Evolutionary conservation across 2,797 vertebrate species (phyloP).

Genomic region (Gobio occitaniae): DNA sequence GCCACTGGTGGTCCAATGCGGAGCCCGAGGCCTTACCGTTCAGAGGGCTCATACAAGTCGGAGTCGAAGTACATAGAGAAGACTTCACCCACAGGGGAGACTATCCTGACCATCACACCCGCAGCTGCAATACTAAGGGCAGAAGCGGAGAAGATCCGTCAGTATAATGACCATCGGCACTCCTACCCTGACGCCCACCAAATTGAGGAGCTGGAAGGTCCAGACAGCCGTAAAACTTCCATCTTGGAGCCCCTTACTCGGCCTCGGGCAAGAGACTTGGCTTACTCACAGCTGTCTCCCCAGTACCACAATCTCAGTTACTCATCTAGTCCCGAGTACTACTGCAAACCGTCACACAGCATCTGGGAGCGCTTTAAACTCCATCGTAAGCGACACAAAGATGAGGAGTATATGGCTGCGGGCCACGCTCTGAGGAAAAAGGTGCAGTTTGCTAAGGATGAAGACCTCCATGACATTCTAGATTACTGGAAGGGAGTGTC

Average conservation of each 20-base stretch:
- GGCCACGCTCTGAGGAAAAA: constrained; percentile 97
- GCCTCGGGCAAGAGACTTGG: constrained; percentile 92
- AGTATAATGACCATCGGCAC: constrained; percentile 94
- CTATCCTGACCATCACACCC: constrained; percentile 94
- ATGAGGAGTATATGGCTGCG: constrained; percentile 96
- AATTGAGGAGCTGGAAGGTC: constrained; percentile 85
- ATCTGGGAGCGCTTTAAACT: constrained; percentile 98
- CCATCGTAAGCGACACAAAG: constrained; percentile 94
- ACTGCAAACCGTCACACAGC: constrained; percentile 93
- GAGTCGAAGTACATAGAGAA: constrained; percentile 98
- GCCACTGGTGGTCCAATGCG: constrained; percentile 90
- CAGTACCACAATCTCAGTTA: constrained; percentile 97
- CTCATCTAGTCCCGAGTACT: constrained; percentile 94
- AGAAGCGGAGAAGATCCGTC: constrained; percentile 94
- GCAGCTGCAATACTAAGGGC: constrained; percentile 90
- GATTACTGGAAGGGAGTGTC: constrained; percentile 99
- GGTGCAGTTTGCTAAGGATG: constrained; percentile 99
- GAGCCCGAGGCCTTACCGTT: constrained; percentile 93
- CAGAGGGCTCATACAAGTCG: constrained; percentile 80
- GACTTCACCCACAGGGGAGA: constrained; percentile 90
- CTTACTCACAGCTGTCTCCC: constrained; percentile 94
- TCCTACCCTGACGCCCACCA: constrained; percentile 91
- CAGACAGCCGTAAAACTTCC: constrained; percentile 87
- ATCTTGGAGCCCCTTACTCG: constrained; percentile 95
- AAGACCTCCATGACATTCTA: constrained; percentile 99